Evolutionary conservation across 2,797 vertebrate genomes (phyloP).

Genomic region (Sternotherus odoratus): DNA sequence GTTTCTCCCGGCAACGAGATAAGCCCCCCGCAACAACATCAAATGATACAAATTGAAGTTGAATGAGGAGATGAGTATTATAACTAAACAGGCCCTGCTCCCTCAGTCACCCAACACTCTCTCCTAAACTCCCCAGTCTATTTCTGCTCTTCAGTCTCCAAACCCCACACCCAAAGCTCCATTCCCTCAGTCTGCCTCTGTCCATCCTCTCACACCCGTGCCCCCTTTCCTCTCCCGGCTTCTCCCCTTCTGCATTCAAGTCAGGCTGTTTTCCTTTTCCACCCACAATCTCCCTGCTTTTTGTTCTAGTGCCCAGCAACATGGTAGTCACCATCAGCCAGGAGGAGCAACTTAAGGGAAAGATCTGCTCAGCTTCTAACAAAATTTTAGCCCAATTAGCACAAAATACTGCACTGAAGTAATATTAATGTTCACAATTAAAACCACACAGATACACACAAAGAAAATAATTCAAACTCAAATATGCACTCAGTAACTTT

Average conservation of each 20-base stretch:
- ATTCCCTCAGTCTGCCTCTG: neutral
- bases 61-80: neutral
- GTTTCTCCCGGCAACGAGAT: too few relatives aligned
- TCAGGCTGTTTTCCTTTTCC: neutral
- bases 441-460: neutral
- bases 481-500: neutral
- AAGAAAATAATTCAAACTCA: neutral
- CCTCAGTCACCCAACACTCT: neutral
- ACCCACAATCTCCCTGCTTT: neutral
- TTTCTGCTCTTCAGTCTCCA: neutral
- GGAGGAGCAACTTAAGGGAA: neutral
- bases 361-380: neutral
- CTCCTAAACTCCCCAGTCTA: neutral
- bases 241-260: neutral
- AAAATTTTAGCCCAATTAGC: neutral
- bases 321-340: neutral
- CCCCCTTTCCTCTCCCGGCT: neutral
- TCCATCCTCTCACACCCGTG: neutral
- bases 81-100: neutral
- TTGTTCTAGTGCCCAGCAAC: neutral
- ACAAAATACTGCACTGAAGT: neutral
- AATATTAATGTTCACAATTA: neutral
- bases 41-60: neutral
- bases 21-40: too few relatives aligned
- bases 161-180: neutral